Conservation (phyloP, 2,113 vertebrate genomes). For the Sturnus vulgaris region DNA sequence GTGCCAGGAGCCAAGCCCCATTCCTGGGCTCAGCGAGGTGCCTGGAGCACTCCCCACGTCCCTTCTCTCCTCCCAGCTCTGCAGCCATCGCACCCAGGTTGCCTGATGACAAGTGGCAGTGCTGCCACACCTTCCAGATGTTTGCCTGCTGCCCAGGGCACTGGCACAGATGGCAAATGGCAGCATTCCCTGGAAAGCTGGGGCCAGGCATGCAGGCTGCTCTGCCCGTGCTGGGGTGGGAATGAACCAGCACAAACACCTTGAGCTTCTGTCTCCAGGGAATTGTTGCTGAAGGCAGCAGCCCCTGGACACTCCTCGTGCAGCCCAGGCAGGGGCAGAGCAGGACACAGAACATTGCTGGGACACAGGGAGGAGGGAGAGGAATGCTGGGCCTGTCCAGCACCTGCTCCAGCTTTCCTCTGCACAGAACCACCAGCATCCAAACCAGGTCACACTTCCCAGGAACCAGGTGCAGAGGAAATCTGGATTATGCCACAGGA, state of each 20-base stretch:
- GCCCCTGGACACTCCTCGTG: not conserved
- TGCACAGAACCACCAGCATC: not conserved
- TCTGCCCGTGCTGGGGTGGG: not conserved
- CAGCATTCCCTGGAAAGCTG: accelerated
- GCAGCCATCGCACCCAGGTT: accelerated
- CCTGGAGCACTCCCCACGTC: not conserved
- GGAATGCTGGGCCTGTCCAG: not conserved
- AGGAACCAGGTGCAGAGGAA: not conserved
- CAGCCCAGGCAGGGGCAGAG: not conserved
- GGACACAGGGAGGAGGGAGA: accelerated
- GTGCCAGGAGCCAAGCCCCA: accelerated
- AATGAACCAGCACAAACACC: not conserved
- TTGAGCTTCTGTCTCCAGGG: not conserved
- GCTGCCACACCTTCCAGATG: not conserved
- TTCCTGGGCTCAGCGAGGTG: accelerated
- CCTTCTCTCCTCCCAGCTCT: not conserved
- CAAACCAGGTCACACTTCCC: not conserved
- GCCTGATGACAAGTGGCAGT: not conserved
- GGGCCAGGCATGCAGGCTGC: not conserved
- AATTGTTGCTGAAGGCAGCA: not conserved
- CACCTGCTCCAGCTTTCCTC: not conserved
- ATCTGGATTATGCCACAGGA: not conserved
- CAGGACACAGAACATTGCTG: accelerated
- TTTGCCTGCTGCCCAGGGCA: not conserved
- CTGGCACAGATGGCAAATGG: not conserved